phyloP scores from a whole-genome alignment of 2,888 invertebrate species.

The Apotomis betuletana region DNA sequence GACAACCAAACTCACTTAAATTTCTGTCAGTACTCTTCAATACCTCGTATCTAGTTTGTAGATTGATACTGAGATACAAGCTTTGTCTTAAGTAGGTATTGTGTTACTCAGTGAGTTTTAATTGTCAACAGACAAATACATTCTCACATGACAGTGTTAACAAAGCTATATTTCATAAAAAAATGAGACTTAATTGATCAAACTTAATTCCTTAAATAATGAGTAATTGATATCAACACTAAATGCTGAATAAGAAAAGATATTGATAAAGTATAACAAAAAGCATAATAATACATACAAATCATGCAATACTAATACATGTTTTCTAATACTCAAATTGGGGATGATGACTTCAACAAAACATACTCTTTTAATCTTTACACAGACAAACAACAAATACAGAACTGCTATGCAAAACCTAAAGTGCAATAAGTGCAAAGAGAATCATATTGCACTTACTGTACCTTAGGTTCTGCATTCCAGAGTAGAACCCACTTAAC shows the following conservation, averaged over 20 bases:
- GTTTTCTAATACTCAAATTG: slow-evolving; percentile 28
- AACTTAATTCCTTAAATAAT: neutral
- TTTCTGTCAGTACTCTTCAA: no score
- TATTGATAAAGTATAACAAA: neutral
- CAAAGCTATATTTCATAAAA: neutral
- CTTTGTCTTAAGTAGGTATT: neutral
- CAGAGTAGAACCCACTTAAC: no score
- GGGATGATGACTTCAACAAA: slow-evolving; percentile 17
- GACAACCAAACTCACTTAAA: no score
- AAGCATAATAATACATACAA: slow-evolving; percentile 4
- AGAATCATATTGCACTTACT: no score
- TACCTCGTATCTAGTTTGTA: no score
- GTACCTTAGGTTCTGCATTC: no score
- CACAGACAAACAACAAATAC: no score
- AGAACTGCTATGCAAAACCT: no score
- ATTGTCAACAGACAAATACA: neutral
- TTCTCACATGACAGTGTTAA: neutral
- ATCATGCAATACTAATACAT: slow-evolving; percentile 17
- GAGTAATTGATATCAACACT: neutral
- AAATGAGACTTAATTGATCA: no score
- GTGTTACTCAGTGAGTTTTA: no score
- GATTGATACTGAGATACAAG: no score
- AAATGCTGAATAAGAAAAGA: neutral
- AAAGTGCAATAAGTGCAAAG: no score
- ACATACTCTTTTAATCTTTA: slow-evolving; percentile 7